A percentile compares a stretch with the other conserved stretches of the same genome.
Conservation (phyloP, 2,888 invertebrate genomes). For the Metallyticus violacea region DNA sequence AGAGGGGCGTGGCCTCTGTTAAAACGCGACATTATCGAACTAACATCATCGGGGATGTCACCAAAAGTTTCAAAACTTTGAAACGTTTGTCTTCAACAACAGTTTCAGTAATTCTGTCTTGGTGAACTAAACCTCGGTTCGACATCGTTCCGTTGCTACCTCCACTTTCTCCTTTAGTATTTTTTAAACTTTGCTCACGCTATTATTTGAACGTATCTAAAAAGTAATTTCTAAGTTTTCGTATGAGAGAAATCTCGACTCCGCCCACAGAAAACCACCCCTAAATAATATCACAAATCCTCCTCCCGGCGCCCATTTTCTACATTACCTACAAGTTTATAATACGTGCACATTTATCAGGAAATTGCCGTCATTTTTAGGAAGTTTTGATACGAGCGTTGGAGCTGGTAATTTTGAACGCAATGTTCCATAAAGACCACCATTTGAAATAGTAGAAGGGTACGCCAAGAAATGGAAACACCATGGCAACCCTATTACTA, state of each 20-base stretch:
- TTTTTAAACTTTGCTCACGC: neutral
- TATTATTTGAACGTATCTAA: neutral
- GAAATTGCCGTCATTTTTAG: conserved; percentile 22
- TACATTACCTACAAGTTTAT: neutral
- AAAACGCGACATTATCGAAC: neutral
- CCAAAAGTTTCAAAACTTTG: neutral
- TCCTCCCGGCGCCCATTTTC: neutral
- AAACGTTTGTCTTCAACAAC: neutral
- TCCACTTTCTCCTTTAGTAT: neutral
- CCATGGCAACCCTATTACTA: too few relatives aligned
- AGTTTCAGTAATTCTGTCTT: neutral
- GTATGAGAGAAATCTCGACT: neutral
- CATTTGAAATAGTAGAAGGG: too few relatives aligned
- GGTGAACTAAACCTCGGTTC: neutral
- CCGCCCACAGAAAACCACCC: neutral
- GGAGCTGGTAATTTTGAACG: neutral
- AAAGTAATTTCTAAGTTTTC: neutral
- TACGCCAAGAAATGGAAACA: too few relatives aligned
- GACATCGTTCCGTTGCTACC: neutral
- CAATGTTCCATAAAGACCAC: neutral
- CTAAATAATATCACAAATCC: neutral
- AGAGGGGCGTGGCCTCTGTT: neutral
- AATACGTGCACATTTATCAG: neutral
- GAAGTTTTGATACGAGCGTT: neutral
- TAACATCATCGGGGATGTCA: neutral